These are phyloP conservation scores for Chromoteleia sp. DNA, from an alignment of 2,888 invertebrate species.

Conservation along the genomic window DNA sequence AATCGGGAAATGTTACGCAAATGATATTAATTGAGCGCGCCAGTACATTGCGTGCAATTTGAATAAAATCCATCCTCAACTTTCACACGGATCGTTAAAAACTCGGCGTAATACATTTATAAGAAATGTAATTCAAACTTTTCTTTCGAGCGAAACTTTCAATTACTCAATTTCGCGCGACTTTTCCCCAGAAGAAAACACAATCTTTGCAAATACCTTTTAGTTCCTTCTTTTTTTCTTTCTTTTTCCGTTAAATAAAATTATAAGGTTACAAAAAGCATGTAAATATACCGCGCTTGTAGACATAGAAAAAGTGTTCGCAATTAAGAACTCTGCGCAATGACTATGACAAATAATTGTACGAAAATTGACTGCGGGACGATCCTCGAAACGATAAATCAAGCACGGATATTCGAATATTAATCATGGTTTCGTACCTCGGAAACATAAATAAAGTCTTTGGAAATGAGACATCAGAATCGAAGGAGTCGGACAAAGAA, in stretches of 20 bases:
- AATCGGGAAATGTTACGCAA: too few relatives aligned
- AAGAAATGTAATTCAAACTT: slow-evolving; percentile 28
- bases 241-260: neutral
- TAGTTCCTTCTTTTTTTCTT: neutral
- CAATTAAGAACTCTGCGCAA: too few relatives aligned
- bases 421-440: slow-evolving; percentile 27
- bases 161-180: slow-evolving; percentile 20
- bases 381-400: slow-evolving; percentile 20
- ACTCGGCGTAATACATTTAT: slow-evolving; percentile 6
- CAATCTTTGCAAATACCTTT: neutral
- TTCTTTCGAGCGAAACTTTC: slow-evolving; percentile 19
- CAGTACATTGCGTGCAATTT: neutral
- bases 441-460: slow-evolving; percentile 43
- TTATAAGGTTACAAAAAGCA: too few relatives aligned
- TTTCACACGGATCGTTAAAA: slow-evolving; percentile 24
- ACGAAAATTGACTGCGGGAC: slow-evolving; percentile 1
- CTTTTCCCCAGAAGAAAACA: neutral
- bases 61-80: slow-evolving; percentile 11
- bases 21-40: neutral
- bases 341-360: too few relatives aligned
- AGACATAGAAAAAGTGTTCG: too few relatives aligned
- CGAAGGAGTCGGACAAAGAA: slow-evolving; percentile 45
- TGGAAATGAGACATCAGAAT: slow-evolving; percentile 44
- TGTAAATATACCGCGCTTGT: too few relatives aligned
- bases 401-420: slow-evolving; percentile 16